phyloP scores from a whole-genome alignment of 2,888 invertebrate genomes.

The Sesia apiformis region DNA sequence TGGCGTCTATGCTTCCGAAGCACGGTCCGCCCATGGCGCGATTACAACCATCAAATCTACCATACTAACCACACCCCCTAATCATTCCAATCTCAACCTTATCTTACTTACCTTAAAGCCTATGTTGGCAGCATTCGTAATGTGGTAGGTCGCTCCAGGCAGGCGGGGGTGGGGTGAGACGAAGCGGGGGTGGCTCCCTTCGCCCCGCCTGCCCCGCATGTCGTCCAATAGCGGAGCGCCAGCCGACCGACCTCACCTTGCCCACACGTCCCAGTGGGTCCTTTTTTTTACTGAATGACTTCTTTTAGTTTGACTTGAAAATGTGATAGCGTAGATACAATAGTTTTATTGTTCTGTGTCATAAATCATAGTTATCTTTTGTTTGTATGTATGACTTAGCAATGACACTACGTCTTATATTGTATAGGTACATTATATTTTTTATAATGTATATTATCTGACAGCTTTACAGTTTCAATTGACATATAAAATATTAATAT shows the following conservation, averaged over 20 bases:
- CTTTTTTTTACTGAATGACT: conserved; percentile 23
- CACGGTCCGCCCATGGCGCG: conserved; percentile 69
- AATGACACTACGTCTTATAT: too few species aligned
- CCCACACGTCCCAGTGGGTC: conserved; percentile 58
- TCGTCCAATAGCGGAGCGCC: conserved; percentile 52
- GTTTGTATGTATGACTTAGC: too few species aligned
- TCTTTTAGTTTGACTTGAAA: conserved; percentile 9
- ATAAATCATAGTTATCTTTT: background rate
- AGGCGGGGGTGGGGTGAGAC: conserved; percentile 53
- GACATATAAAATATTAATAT: too few species aligned
- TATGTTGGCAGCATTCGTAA: conserved; percentile 36
- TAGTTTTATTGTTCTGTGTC: conserved; percentile 13
- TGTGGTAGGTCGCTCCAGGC: conserved; percentile 41
- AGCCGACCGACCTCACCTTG: conserved; percentile 62
- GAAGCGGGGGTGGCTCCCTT: conserved; percentile 53
- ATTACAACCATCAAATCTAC: conserved; percentile 56
- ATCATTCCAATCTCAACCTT: conserved; percentile 32
- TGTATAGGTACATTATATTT: too few species aligned
- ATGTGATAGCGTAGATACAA: conserved; percentile 7
- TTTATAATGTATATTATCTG: too few species aligned
- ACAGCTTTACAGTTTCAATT: too few species aligned
- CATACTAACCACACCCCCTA: conserved; percentile 27
- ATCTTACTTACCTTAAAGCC: conserved; percentile 19
- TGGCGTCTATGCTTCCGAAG: conserved; percentile 58
- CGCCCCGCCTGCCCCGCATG: conserved; percentile 55